Percentiles rank a stretch among this genome's conserved stretches.
Conservation (phyloP, 2,797 vertebrate species). For the Rhinichthys osculus region DNA sequence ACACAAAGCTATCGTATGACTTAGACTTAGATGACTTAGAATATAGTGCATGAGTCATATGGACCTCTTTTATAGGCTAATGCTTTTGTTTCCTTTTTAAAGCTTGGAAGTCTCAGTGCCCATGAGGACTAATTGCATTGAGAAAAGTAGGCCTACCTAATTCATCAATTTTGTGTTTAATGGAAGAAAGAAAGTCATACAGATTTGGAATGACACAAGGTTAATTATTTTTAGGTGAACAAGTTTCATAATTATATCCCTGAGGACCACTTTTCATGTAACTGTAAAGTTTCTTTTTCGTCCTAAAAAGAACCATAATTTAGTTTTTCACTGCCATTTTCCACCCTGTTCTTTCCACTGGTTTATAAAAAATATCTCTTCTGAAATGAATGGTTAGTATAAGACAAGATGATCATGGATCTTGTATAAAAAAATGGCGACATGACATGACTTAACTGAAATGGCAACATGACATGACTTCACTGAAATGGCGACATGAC, state of each 20-base stretch:
- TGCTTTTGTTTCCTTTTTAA: constrained; percentile 13
- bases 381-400: not conserved
- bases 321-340: constrained; percentile 16
- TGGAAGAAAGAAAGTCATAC: constrained; percentile 8
- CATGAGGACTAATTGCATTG: not conserved
- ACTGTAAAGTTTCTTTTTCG: not conserved
- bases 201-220: constrained; percentile 23
- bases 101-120: not conserved
- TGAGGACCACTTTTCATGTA: constrained; percentile 3
- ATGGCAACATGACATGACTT: no score
- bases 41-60: not conserved
- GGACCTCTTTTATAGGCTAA: not conserved
- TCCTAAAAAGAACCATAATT: constrained; percentile 13
- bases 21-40: not conserved
- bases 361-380: not conserved
- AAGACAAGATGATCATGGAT: not conserved
- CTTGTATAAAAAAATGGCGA: not conserved
- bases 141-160: constrained; percentile 1
- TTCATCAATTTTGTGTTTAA: constrained; percentile 16
- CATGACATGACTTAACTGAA: no score
- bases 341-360: constrained; percentile 1
- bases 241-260: constrained; percentile 22
- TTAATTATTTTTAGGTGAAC: constrained; percentile 33
- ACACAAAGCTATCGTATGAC: constrained; percentile 1
- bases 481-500: no score